A percentile compares a stretch with the other conserved stretches of the same genome.
phyloP scores from a whole-genome alignment of 2,113 vertebrate species.

The Dicaeum eximium region DNA sequence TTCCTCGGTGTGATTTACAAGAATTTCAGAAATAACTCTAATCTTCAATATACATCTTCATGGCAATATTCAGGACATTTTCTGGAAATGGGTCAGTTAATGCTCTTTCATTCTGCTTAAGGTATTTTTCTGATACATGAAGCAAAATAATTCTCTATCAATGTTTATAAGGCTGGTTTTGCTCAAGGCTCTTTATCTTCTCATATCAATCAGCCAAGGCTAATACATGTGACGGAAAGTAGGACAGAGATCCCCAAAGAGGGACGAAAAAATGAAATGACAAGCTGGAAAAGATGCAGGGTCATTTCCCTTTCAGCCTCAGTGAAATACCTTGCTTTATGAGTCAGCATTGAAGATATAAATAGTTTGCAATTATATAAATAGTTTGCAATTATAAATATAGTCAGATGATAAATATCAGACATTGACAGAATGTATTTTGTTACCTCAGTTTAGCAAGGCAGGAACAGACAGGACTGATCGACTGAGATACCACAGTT shows the following conservation, averaged over 20 bases:
- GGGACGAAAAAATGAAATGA: background rate
- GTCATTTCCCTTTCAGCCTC: slow-evolving; percentile 8
- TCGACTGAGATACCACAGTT: background rate
- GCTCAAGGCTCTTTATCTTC: slow-evolving; percentile 12
- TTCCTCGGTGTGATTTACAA: background rate
- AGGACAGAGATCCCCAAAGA: slow-evolving; percentile 26
- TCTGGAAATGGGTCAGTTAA: background rate
- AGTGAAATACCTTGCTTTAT: background rate
- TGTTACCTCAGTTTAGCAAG: background rate
- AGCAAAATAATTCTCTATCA: background rate
- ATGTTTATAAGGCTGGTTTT: background rate
- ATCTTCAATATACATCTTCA: background rate
- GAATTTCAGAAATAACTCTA: background rate
- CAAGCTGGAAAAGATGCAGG: background rate
- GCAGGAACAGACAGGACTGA: background rate
- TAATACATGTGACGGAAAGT: background rate
- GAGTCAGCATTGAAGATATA: background rate
- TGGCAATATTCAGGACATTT: background rate
- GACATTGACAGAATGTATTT: background rate
- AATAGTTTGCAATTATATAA: background rate
- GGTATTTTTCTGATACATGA: background rate
- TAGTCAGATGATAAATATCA: background rate
- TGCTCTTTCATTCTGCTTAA: background rate
- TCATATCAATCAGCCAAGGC: slow-evolving; percentile 1
- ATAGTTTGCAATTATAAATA: background rate